Conservation (phyloP, 2,888 invertebrate species). For the Empis livida region DNA sequence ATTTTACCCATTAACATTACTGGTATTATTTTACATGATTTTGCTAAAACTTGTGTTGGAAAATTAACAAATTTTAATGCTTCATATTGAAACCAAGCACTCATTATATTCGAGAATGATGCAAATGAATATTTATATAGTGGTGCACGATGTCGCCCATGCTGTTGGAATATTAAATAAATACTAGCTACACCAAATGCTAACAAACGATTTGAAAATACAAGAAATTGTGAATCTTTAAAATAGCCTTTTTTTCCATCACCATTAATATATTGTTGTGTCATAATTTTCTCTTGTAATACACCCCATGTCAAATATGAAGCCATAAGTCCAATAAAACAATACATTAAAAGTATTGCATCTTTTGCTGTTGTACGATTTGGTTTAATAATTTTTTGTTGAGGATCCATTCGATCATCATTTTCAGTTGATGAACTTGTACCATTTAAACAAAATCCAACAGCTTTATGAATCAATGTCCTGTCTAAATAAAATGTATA, state of each 20-base stretch:
- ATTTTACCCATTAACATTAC: slow-evolving; percentile 98
- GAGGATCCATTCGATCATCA: slow-evolving; percentile 16
- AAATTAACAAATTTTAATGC: slow-evolving; percentile 97
- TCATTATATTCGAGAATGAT: slow-evolving; percentile 93
- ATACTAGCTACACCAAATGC: slow-evolving; percentile 62
- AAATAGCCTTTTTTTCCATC: slow-evolving; percentile 54
- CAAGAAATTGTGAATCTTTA: slow-evolving; percentile 91
- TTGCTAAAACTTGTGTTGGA: slow-evolving; percentile 91
- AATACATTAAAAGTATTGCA: slow-evolving; percentile 52
- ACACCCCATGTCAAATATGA: slow-evolving; percentile 94
- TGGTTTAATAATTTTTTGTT: slow-evolving; percentile 6
- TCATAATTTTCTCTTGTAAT: slow-evolving; percentile 97
- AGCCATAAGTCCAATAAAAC: slow-evolving; percentile 77
- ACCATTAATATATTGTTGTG: slow-evolving; percentile 56
- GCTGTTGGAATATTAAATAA: slow-evolving; percentile 48
- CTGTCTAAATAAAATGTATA: slow-evolving; percentile 15
- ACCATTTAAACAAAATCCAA: slow-evolving; percentile 31
- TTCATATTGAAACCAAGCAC: slow-evolving; percentile 99
- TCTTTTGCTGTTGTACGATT: slow-evolving; percentile 44
- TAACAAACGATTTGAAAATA: slow-evolving; percentile 85
- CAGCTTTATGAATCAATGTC: slow-evolving; percentile 24
- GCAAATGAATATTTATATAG: slow-evolving; percentile 91
- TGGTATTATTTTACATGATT: slow-evolving; percentile 96
- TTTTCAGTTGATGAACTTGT: slow-evolving; percentile 20
- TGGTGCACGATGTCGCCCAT: slow-evolving; percentile 66